A percentile compares a stretch with the other conserved stretches of the same genome.
phyloP scores from a whole-genome alignment of 2,888 invertebrate species.

The Cataglyphis rosenhaueri region DNA sequence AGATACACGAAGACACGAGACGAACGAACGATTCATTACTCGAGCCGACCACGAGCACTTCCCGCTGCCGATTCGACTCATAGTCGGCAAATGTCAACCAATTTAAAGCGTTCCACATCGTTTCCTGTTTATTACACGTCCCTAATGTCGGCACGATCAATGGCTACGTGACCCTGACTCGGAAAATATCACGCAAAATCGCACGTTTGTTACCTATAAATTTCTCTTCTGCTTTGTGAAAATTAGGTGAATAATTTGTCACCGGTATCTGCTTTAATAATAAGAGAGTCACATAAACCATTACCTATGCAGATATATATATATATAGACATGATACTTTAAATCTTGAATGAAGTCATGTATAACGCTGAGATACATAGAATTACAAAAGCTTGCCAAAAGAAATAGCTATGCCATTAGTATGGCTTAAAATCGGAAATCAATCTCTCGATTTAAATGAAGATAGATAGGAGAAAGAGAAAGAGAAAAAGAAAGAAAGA shows the following conservation, averaged over 20 bases:
- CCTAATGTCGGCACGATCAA: conserved; percentile 43
- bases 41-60: conserved; percentile 55
- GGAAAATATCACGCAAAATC: conserved; percentile 27
- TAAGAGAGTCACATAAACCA: not conserved
- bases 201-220: not conserved
- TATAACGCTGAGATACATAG: not conserved
- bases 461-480: conserved; percentile 1
- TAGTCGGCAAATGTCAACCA: conserved; percentile 61
- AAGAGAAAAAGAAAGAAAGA: not conserved
- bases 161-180: conserved; percentile 15
- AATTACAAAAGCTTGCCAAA: not conserved
- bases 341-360: conserved; percentile 21
- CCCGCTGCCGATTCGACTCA: conserved; percentile 63
- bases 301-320: not conserved
- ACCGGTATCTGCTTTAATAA: not conserved
- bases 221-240: not conserved
- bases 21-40: conserved; percentile 61
- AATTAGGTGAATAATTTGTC: conserved; percentile 23
- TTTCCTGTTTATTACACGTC: conserved; percentile 67
- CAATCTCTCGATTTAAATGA: conserved; percentile 9
- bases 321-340: not conserved
- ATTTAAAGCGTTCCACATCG: conserved; percentile 67
- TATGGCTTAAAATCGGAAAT: not conserved
- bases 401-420: not conserved
- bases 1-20: not conserved